These are phyloP conservation scores for Tigriopus californicus DNA, from an alignment of 2,888 invertebrate species.

Conservation along the genomic window DNA sequence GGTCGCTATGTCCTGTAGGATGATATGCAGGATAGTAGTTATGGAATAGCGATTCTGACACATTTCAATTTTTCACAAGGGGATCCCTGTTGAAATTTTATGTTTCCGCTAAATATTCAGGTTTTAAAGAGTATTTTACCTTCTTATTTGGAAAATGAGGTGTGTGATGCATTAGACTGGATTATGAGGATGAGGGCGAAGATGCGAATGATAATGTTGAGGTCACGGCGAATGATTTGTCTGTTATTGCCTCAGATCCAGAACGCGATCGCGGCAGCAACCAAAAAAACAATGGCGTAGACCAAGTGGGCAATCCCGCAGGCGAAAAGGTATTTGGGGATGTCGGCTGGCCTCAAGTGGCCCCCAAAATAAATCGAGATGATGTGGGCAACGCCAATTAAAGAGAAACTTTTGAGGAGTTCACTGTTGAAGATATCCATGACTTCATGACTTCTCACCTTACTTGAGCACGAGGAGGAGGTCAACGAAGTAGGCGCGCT, in stretches of 20 bases:
- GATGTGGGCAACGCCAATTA: not conserved
- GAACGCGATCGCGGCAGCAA: not conserved
- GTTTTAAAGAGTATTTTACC: slow-evolving; percentile 1
- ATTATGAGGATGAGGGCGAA: not conserved
- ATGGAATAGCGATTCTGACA: too few species aligned
- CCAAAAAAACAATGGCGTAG: not conserved
- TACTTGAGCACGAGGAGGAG: not conserved
- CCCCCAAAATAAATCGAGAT: not conserved
- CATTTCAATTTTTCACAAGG: too few species aligned
- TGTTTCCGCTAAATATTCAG: not conserved
- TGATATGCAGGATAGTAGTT: too few species aligned
- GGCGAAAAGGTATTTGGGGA: not conserved
- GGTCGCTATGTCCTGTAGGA: too few species aligned
- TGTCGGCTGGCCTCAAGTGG: not conserved
- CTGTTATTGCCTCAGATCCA: not conserved
- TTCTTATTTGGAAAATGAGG: not conserved
- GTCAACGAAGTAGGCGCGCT: too few species aligned
- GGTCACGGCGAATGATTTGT: not conserved
- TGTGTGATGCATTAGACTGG: not conserved
- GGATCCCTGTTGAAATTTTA: too few species aligned
- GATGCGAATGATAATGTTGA: not conserved
- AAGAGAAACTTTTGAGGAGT: not conserved
- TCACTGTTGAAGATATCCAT: not conserved
- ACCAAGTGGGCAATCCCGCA: not conserved
- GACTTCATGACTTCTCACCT: not conserved